Evolutionary conservation across 1,140 invertebrate species (phyloP).

Genomic region (Diabrotica virgifera): DNA sequence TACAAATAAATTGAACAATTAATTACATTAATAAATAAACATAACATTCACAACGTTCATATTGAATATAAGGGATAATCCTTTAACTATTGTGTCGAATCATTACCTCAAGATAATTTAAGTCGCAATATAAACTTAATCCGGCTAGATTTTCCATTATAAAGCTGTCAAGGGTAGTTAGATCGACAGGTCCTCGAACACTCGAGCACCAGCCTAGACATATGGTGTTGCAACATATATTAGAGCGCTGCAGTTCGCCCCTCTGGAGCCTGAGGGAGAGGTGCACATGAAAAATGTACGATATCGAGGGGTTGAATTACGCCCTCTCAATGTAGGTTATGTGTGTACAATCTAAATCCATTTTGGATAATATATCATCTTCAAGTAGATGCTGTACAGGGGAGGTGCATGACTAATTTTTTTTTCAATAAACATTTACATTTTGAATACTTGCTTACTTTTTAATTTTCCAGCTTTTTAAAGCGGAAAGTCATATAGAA

Average conservation of each 20-base stretch:
- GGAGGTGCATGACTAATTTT: too few species aligned
- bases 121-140: conserved; percentile 24
- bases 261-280: conserved; percentile 19
- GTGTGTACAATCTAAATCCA: conserved; percentile 30
- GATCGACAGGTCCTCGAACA: conserved; percentile 41
- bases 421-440: too few species aligned
- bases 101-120: not conserved
- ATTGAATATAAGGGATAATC: too few species aligned
- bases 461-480: too few species aligned
- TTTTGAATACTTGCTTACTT: too few species aligned
- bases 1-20: too few species aligned
- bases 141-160: conserved; percentile 21
- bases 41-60: too few species aligned
- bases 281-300: conserved; percentile 34
- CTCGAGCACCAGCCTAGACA: conserved; percentile 24
- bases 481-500: too few species aligned
- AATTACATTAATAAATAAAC: too few species aligned
- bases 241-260: conserved; percentile 35
- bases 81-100: too few species aligned
- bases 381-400: too few species aligned
- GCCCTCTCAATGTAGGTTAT: conserved; percentile 33
- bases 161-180: conserved; percentile 30
- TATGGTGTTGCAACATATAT: conserved; percentile 45
- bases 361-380: conserved; percentile 14
- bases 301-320: conserved; percentile 25